Conservation (phyloP, 2,888 invertebrate species). For the Podabrus alpinus region DNA sequence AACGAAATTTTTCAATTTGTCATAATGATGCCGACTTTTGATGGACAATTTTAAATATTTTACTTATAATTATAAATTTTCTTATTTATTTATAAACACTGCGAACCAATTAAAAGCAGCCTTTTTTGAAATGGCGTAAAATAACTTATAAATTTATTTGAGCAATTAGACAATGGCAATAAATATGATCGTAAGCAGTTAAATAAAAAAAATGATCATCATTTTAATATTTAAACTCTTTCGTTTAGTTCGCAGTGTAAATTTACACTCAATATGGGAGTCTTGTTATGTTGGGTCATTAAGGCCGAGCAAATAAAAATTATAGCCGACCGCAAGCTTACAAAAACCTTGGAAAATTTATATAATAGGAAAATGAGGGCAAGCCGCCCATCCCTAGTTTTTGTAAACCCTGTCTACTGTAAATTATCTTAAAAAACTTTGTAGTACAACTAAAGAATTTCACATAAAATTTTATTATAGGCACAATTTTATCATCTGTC, state of each 20-base stretch:
- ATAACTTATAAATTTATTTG: not conserved
- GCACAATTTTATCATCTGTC: not conserved
- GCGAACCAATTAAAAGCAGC: not conserved
- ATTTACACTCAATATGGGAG: not conserved
- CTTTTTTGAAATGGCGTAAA: not conserved
- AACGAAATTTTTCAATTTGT: too few relatives aligned
- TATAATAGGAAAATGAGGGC: not conserved
- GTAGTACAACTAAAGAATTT: not conserved
- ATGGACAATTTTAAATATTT: not conserved
- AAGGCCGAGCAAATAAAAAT: not conserved
- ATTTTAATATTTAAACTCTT: not conserved
- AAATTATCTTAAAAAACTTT: not conserved
- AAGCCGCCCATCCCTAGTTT: not conserved
- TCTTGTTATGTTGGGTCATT: not conserved
- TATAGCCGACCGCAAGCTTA: not conserved
- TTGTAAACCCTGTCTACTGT: not conserved
- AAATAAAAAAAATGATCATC: not conserved
- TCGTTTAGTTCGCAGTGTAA: not conserved
- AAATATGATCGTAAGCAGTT: not conserved
- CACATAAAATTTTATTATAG: not conserved
- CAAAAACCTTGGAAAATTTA: not conserved
- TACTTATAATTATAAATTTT: not conserved
- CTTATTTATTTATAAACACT: not conserved
- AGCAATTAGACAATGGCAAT: not conserved
- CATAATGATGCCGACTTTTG: not conserved